Conservation (phyloP, 2,888 invertebrate genomes). For the Brassicogethes aeneus region DNA sequence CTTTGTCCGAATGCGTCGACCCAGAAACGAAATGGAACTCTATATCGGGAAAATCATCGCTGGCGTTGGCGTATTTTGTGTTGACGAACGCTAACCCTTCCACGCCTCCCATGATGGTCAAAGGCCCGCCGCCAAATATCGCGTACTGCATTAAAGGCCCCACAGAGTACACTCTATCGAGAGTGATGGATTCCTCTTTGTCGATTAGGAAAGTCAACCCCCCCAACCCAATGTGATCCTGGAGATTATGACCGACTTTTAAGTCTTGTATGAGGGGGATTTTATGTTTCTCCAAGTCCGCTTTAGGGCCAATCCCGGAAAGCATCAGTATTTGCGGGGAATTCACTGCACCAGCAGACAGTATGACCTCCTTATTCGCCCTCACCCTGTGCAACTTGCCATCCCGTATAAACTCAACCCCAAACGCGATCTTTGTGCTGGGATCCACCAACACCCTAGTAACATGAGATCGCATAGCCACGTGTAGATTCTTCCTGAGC, state of each 20-base stretch:
- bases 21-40: constrained; percentile 86
- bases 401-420: constrained; percentile 71
- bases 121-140: constrained; percentile 70
- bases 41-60: constrained; percentile 80
- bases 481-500: constrained; percentile 71
- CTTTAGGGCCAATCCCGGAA: constrained; percentile 76
- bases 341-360: constrained; percentile 87
- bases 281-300: constrained; percentile 59
- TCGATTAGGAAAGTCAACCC: constrained; percentile 77
- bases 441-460: constrained; percentile 67
- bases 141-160: constrained; percentile 78
- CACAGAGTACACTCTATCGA: constrained; percentile 68
- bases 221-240: constrained; percentile 82
- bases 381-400: constrained; percentile 59
- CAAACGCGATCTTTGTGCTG: constrained; percentile 66
- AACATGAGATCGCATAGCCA: constrained; percentile 74
- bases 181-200: constrained; percentile 68
- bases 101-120: constrained; percentile 82
- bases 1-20: constrained; percentile 79
- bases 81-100: constrained; percentile 80
- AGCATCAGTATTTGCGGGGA: constrained; percentile 91
- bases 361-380: constrained; percentile 76
- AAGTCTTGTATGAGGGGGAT: constrained; percentile 76
- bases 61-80: constrained; percentile 71
- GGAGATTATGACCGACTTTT: constrained; percentile 77